Percentiles rank a stretch among this genome's conserved stretches.
These are phyloP conservation scores for Apomyelois bistriatella DNA, from an alignment of 2,888 invertebrate genomes.

Conservation along the genomic window DNA sequence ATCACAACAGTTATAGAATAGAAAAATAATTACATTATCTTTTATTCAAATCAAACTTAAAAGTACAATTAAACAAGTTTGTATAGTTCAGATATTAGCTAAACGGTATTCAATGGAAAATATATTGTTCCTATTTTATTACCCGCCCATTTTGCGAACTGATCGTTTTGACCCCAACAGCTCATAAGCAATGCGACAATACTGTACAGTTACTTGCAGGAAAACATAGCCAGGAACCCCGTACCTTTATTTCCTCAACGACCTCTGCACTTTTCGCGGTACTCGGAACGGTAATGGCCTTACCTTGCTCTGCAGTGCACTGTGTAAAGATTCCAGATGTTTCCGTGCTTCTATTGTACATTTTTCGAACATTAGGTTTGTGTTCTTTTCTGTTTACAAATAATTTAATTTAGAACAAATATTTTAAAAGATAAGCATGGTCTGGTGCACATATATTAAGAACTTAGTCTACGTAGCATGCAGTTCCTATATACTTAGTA, in stretches of 20 bases:
- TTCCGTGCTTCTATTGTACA: background rate
- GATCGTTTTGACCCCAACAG: background rate
- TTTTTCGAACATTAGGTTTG: background rate
- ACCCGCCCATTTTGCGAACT: background rate
- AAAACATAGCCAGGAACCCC: background rate
- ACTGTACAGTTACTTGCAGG: constrained; percentile 1
- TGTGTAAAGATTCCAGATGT: background rate
- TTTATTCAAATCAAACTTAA: too few relatives aligned
- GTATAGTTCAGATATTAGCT: background rate
- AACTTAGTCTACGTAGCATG: too few relatives aligned
- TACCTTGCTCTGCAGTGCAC: background rate
- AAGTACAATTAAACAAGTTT: too few relatives aligned
- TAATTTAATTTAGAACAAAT: background rate
- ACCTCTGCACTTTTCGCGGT: constrained; percentile 2
- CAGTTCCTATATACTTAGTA: too few relatives aligned
- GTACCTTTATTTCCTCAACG: background rate
- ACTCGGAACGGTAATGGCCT: background rate
- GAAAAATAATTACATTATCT: too few relatives aligned
- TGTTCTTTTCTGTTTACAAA: background rate
- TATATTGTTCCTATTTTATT: background rate
- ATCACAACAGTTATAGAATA: too few relatives aligned
- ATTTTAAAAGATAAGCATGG: too few relatives aligned
- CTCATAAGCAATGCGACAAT: constrained; percentile 3
- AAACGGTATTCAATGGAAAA: background rate
- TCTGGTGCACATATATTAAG: too few relatives aligned